Evolutionary conservation across 2,113 vertebrate genomes (phyloP).

Genomic region (Barbus barbus): DNA sequence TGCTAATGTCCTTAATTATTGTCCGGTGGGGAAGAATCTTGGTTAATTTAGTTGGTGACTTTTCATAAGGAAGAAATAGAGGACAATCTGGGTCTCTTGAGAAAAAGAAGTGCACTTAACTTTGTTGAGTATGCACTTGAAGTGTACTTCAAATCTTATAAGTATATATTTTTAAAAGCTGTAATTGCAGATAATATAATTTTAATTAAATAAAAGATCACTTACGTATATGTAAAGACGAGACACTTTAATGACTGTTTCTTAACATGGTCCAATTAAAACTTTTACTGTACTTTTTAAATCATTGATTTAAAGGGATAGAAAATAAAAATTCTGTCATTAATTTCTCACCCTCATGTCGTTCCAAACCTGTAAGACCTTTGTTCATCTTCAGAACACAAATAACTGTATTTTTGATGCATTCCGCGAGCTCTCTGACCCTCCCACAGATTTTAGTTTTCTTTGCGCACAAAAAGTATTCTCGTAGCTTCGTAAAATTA

Average conservation of each 20-base stretch:
- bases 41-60: neutral
- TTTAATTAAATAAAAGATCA: neutral
- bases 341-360: too few species aligned
- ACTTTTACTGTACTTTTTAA: too few species aligned
- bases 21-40: slow-evolving; percentile 3
- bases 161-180: neutral
- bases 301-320: too few species aligned
- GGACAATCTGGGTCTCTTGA: neutral
- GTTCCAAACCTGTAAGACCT: too few species aligned
- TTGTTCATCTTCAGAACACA: too few species aligned
- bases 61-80: neutral
- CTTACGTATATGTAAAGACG: neutral
- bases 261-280: too few species aligned
- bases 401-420: too few species aligned
- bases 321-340: too few species aligned
- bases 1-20: slow-evolving; percentile 40
- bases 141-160: neutral
- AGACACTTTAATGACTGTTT: neutral
- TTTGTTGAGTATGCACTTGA: neutral
- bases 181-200: neutral
- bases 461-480: too few species aligned
- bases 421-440: too few species aligned
- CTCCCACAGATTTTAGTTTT: too few species aligned
- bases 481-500: too few species aligned
- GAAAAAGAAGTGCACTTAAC: neutral